Conservation (phyloP, 2,113 vertebrate genomes). For the Crotalus helleri region DNA sequence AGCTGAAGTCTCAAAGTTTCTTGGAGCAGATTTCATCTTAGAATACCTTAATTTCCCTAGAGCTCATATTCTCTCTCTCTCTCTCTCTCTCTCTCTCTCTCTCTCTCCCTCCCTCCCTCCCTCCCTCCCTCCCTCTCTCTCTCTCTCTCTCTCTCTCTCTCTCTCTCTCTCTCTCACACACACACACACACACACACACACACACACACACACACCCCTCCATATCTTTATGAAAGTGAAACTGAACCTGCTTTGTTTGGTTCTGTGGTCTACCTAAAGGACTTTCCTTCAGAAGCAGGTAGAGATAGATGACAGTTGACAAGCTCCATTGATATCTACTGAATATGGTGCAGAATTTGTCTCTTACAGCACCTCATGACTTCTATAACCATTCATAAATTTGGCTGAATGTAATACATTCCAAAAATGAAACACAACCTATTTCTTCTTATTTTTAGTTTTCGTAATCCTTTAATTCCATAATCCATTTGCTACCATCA, state of each 20-base stretch:
- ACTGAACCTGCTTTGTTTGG: neutral
- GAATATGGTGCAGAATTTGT: neutral
- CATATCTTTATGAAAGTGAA: neutral
- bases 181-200: neutral
- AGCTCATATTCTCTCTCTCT: neutral
- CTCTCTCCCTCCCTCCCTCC: no score
- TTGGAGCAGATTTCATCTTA: neutral
- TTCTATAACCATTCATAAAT: neutral
- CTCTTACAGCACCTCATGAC: neutral
- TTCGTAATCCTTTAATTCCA: neutral
- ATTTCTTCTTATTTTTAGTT: neutral
- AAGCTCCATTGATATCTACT: neutral
- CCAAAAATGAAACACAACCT: neutral
- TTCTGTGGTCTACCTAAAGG: neutral
- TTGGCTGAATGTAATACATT: neutral
- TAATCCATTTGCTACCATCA: neutral
- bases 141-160: neutral
- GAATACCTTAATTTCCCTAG: neutral
- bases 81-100: neutral
- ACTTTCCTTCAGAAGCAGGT: neutral
- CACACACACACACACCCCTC: no score
- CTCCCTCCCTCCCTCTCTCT: accelerated
- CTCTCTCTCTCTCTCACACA: neutral
- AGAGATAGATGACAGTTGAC: neutral
- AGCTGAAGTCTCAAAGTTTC: neutral